Conservation (phyloP, 2,113 vertebrate species). For the Pseudonaja textilis region DNA sequence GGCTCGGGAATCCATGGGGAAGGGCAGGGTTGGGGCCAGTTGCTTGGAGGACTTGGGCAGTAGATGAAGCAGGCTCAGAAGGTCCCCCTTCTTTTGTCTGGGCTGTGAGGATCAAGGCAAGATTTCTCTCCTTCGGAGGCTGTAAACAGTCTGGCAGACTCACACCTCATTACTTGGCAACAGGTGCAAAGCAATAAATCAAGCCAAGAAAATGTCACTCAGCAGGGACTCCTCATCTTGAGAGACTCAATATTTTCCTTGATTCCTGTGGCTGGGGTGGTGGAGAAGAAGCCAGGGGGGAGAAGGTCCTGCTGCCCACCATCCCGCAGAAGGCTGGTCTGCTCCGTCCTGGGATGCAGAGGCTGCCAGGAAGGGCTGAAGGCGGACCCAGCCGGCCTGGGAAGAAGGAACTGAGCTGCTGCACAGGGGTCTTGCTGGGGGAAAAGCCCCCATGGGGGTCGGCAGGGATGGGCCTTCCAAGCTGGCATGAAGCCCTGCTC, state of each 20-base stretch:
- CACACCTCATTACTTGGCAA: constrained; percentile 42
- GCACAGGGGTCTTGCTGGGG: neutral
- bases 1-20: neutral
- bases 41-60: neutral
- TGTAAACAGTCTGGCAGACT: constrained; percentile 29
- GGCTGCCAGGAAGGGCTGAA: neutral
- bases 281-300: neutral
- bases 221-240: constrained; percentile 9
- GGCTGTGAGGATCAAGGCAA: neutral
- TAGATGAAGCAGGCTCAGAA: neutral
- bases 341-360: neutral
- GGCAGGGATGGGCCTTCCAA: neutral
- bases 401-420: neutral
- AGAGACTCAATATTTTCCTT: constrained; percentile 19
- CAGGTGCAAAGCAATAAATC: constrained; percentile 43
- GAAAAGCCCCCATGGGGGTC: neutral
- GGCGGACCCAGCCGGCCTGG: neutral
- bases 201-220: constrained; percentile 29
- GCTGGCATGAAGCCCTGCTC: neutral
- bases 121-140: neutral
- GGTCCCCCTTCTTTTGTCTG: neutral
- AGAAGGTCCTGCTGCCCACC: neutral
- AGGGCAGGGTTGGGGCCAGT: neutral
- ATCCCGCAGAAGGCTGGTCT: neutral
- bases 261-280: neutral